These are phyloP conservation scores for Lamellibrachia satsuma DNA, from an alignment of 2,888 invertebrate species.

Conservation along the genomic window DNA sequence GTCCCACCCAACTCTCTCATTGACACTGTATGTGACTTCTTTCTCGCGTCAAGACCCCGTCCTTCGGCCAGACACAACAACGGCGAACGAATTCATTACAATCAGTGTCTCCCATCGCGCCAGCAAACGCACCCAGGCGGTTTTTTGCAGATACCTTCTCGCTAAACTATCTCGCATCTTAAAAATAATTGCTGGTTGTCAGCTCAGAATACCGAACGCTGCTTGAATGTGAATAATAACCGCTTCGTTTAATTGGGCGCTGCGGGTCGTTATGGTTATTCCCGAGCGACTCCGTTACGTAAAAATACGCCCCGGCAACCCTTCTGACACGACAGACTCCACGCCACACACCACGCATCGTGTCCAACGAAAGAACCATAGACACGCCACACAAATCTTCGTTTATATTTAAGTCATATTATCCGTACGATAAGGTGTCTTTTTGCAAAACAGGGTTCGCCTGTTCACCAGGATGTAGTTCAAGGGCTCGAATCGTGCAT, in stretches of 20 bases:
- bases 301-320: not conserved
- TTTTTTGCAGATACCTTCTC: not conserved
- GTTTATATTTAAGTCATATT: not conserved
- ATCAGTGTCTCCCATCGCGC: not conserved
- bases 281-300: not conserved
- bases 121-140: not conserved
- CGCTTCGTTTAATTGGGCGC: not conserved
- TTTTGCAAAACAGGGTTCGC: not conserved
- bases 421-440: not conserved
- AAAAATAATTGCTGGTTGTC: not conserved
- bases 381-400: not conserved
- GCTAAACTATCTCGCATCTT: conserved; percentile 13
- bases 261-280: not conserved
- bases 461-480: not conserved
- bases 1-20: not conserved
- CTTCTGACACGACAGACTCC: not conserved
- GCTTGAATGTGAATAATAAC: not conserved
- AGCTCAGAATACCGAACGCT: not conserved
- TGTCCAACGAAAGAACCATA: not conserved
- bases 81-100: not conserved
- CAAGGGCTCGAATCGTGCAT: not conserved
- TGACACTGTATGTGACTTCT: not conserved
- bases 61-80: not conserved
- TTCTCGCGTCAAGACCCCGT: too few relatives aligned
- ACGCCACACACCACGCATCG: not conserved